These are phyloP conservation scores for Aspidoscelis tigris DNA, from an alignment of 2,113 vertebrate species.

Conservation along the genomic window DNA sequence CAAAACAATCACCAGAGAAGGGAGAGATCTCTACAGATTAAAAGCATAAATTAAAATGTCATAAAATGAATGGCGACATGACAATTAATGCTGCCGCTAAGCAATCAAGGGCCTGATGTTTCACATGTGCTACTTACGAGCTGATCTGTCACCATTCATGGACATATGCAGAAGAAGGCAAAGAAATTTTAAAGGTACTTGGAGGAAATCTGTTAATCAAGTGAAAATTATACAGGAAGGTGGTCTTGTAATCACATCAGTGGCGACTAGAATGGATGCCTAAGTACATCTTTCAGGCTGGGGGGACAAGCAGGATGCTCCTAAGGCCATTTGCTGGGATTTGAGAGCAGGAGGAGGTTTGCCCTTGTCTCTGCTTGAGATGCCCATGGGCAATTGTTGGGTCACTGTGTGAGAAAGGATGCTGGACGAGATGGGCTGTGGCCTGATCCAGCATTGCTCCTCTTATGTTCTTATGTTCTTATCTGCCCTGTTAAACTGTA, in stretches of 20 bases:
- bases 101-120: conserved; percentile 5
- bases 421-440: too few relatives aligned
- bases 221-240: not conserved
- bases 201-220: not conserved
- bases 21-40: conserved; percentile 56
- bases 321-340: too few relatives aligned
- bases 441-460: too few relatives aligned
- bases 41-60: conserved; percentile 59
- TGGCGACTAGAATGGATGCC: too few relatives aligned
- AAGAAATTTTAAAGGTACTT: not conserved
- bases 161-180: not conserved
- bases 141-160: not conserved
- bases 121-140: not conserved
- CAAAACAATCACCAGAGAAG: conserved; percentile 46
- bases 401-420: too few relatives aligned
- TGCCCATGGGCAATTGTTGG: too few relatives aligned
- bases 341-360: too few relatives aligned
- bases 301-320: too few relatives aligned
- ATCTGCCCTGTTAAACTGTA: too few relatives aligned
- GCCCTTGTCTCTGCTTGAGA: too few relatives aligned
- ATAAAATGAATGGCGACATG: conserved; percentile 36
- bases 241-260: not conserved
- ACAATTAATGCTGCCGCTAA: conserved; percentile 17
- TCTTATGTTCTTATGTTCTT: too few relatives aligned
- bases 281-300: too few relatives aligned